Base-by-base conservation (phyloP, 2,113 vertebrate species). In the Callithrix jacchus region DNA sequence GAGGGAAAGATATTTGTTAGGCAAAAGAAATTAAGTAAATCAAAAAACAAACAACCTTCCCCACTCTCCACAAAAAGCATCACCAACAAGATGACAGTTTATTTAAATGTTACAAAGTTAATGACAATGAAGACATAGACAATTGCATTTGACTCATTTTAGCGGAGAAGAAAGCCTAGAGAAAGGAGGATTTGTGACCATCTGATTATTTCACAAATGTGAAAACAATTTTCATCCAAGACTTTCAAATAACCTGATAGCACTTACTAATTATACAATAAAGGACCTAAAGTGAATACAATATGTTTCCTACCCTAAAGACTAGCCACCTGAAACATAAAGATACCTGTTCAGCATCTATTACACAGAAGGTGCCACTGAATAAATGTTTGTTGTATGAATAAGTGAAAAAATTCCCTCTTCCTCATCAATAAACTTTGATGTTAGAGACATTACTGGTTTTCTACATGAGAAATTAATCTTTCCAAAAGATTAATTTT, bases 201-300 rank as follows among this genome's bases (percentile, higher is more conserved):
- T 81, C 61, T 84, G 30, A 27, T 95, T 52, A 68, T n/a, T 91
- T 94, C 77, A 12, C 64, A 87, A 71, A 52, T 47, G 7, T 58
- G 77, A 73, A 97, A 77, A 76, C 71, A 71, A 87, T 74, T 73
- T 61, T 91, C 23, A 79, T 54, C 20, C 18, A 49, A 66, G 54
- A 82, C 77, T 54, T 71, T 93, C 64, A 93, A 73, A 58, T 35
- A 83, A 74, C 42, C 18, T 45, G 9, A 56, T 10, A 82, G 37
- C 47, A 91, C 11, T 82, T 89, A 73, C 20, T 74, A 80, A 92
- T 94, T 85, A 94, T 91, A 83, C 2, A 68, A 35, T 87, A 58
- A 66, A 91, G 83, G 52, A 37, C 23, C 18, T 42, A n/a, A 64
- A 80, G 82, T 82, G 6, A 93, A 92, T 30, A 89, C 6, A 45